Evolutionary conservation across 2,113 vertebrate species (phyloP), one percentile per base, ranked within the genome.

Genomic region (Sigmodon hispidus): DNA sequence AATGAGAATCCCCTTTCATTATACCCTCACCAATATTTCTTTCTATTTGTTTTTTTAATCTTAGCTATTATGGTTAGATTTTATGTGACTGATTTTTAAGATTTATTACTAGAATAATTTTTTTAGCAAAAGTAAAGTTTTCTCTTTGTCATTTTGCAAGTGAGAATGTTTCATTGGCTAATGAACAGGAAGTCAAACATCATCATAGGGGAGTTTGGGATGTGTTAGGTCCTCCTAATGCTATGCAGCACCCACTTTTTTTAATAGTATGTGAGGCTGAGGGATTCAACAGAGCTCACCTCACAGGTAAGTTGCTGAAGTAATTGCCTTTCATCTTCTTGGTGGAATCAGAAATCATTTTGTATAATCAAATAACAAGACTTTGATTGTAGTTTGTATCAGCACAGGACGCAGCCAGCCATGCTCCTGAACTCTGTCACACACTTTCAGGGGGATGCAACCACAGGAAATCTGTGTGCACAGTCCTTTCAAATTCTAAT

Each of bases 401-500:
- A 57, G 40, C 31, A 52, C 63, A 65, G 75, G 69, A 94, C 59
- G 92, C 16, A 1, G 40, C 93, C 67, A 70, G 40, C 93, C 67
- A 70, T 79, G 70, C 36, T 93, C 93, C 90, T 84, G 94, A 97
- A 88, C 65, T 61, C 26, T 43, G 90, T 95, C 96, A 96, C 94
- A 96, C 73, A 77, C 45, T 96, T 97, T 85, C 65, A 48, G 59
- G 57, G 94, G 96, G 85, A 94, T 55, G 91, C 55, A 93, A 76
- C 87, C 94, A 90, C 21, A 34, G 91, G 96, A 88, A 43, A 79
- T 85, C 70, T 93, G 80, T 96, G 94, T 93, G 93, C 65, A 85
- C 91, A 92, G 87, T 89, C 24, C 87, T 98, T 97, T 98, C 76
- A 98, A 98, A 97, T 97, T 97, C 94, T 97, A 98, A 97, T 97